Conservation (phyloP, 2,113 vertebrate genomes). For the Hippocampus guttulatus region DNA sequence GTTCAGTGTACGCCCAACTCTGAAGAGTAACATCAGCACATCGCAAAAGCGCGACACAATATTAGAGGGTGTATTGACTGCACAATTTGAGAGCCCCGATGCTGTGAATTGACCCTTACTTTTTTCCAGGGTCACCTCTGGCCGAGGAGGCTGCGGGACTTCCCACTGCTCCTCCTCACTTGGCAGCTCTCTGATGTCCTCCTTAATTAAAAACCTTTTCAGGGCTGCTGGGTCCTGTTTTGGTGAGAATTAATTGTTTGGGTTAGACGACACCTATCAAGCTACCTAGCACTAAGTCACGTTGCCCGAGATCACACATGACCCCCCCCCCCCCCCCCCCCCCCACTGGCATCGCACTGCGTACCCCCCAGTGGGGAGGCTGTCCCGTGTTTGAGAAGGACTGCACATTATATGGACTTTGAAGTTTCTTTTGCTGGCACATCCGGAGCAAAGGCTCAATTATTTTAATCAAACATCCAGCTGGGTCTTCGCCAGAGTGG, state of each 20-base stretch:
- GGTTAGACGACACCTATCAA: neutral
- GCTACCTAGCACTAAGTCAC: too few species aligned
- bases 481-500: slow-evolving; percentile 5
- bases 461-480: slow-evolving; percentile 8
- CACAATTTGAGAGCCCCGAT: neutral
- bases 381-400: too few species aligned
- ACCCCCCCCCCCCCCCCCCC: too few species aligned
- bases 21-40: neutral
- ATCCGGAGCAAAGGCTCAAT: slow-evolving; percentile 5
- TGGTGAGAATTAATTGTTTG: neutral
- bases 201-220: slow-evolving; percentile 54
- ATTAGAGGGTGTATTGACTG: neutral
- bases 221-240: slow-evolving; percentile 55
- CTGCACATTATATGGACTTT: slow-evolving; percentile 5
- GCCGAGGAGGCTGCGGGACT: slow-evolving; percentile 61
- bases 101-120: slow-evolving; percentile 21
- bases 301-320: too few species aligned
- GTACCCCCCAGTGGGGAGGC: too few species aligned
- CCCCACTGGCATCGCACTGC: too few species aligned
- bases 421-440: neutral
- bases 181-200: slow-evolving; percentile 66
- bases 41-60: neutral
- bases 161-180: slow-evolving; percentile 67
- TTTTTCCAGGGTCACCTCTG: slow-evolving; percentile 39
- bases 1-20: too few species aligned